These are phyloP conservation scores for Craseonycteris thonglongyai DNA, from an alignment of 2,113 vertebrate genomes.

Conservation along the genomic window DNA sequence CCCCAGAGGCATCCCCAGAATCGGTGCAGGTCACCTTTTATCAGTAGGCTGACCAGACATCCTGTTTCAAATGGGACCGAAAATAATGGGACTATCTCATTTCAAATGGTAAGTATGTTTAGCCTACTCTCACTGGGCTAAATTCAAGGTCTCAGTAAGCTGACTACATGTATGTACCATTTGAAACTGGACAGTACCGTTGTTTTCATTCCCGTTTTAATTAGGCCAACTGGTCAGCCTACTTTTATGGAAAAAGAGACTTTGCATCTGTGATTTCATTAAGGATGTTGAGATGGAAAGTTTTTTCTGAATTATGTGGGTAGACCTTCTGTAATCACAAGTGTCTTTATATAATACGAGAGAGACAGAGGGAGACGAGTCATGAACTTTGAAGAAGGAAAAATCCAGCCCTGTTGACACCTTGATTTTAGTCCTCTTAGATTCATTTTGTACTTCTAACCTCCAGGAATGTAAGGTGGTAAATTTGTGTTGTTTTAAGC, in stretches of 20 bases:
- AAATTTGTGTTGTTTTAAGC: background rate
- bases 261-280: background rate
- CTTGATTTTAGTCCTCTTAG: background rate
- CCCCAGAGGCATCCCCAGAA: background rate
- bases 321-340: background rate
- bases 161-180: too few relatives aligned
- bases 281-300: background rate
- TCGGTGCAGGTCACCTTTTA: background rate
- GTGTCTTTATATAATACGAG: background rate
- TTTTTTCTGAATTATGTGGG: background rate
- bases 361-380: background rate
- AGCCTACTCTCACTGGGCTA: too few relatives aligned
- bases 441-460: background rate
- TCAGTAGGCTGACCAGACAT: too few relatives aligned
- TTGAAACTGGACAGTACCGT: too few relatives aligned
- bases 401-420: background rate
- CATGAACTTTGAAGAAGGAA: background rate
- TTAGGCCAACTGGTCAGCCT: too few relatives aligned
- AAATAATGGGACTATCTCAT: too few relatives aligned
- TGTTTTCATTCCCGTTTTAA: too few relatives aligned
- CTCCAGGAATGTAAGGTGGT: background rate
- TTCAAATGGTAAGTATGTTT: too few relatives aligned
- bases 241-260: background rate
- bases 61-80: too few relatives aligned
- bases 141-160: too few relatives aligned